phyloP scores from a whole-genome alignment of 2,797 vertebrate species.

The Sebastes baramenuke region DNA sequence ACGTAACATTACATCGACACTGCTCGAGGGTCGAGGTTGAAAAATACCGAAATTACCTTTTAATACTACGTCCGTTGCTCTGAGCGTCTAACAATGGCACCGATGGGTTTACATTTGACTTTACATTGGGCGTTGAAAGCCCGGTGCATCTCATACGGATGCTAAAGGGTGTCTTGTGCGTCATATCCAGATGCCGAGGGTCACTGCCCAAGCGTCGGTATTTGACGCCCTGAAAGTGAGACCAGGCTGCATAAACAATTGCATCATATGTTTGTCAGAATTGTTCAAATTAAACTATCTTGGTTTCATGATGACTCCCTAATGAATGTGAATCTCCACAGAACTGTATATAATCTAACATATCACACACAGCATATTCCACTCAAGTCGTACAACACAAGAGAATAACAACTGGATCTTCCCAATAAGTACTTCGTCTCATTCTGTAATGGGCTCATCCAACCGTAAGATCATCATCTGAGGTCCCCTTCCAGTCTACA shows the following conservation, averaged over 20 bases:
- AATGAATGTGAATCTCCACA: neutral
- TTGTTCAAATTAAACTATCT: slow-evolving; percentile 1
- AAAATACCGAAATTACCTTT: too few species aligned
- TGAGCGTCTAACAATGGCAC: neutral
- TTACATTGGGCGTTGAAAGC: neutral
- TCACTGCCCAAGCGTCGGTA: neutral
- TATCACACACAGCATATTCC: neutral
- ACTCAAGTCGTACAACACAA: slow-evolving; percentile 24
- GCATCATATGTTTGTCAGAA: neutral
- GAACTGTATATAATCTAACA: neutral
- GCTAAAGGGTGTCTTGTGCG: neutral
- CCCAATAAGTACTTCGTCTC: slow-evolving; percentile 44
- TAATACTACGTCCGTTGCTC: neutral
- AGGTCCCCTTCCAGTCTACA: slow-evolving; percentile 57
- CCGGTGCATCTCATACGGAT: neutral
- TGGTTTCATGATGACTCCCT: neutral
- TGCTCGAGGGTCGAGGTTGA: too few species aligned
- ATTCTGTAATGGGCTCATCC: slow-evolving; percentile 55
- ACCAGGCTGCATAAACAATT: neutral
- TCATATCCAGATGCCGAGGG: neutral
- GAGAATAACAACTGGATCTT: slow-evolving; percentile 49
- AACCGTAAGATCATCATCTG: slow-evolving; percentile 64
- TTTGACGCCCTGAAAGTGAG: neutral
- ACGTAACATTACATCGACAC: too few species aligned
- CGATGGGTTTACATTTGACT: neutral